phyloP scores from a whole-genome alignment of 2,113 vertebrate species.

The Pungitius pungitius region DNA sequence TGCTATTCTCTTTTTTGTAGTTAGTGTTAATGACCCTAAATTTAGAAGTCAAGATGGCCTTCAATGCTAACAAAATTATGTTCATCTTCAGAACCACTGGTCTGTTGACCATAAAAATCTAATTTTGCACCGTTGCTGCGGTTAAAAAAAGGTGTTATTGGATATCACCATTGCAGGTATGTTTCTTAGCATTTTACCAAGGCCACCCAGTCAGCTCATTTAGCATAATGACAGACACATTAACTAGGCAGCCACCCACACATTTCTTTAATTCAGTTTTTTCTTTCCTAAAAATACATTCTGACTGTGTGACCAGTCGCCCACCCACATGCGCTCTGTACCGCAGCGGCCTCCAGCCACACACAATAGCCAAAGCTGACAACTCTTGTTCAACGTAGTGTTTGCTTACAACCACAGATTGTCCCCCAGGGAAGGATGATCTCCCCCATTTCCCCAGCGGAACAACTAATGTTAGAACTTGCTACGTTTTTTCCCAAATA shows the following conservation, averaged over 20 bases:
- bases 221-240: conserved; percentile 14
- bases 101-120: not conserved
- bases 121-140: not conserved
- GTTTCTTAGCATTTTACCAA: not conserved
- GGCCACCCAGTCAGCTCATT: conserved; percentile 28
- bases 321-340: conserved; percentile 32
- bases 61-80: not conserved
- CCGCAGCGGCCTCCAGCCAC: conserved; percentile 6
- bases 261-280: conserved; percentile 31
- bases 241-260: conserved; percentile 17
- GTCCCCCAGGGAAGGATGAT: conserved; percentile 6
- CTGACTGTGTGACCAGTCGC: not conserved
- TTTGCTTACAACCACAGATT: conserved; percentile 28
- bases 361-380: conserved; percentile 14
- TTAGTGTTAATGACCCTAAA: not conserved
- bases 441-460: not conserved
- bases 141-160: not conserved
- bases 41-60: not conserved
- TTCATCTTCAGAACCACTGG: not conserved
- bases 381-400: conserved; percentile 8
- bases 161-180: conserved; percentile 1
- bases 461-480: conserved; percentile 12
- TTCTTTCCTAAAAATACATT: conserved; percentile 30
- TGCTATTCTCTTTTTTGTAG: not conserved
- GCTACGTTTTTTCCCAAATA: conserved; percentile 1